These are phyloP conservation scores for Leuciscus idus DNA, from an alignment of 2,113 vertebrate species.

Conservation along the genomic window DNA sequence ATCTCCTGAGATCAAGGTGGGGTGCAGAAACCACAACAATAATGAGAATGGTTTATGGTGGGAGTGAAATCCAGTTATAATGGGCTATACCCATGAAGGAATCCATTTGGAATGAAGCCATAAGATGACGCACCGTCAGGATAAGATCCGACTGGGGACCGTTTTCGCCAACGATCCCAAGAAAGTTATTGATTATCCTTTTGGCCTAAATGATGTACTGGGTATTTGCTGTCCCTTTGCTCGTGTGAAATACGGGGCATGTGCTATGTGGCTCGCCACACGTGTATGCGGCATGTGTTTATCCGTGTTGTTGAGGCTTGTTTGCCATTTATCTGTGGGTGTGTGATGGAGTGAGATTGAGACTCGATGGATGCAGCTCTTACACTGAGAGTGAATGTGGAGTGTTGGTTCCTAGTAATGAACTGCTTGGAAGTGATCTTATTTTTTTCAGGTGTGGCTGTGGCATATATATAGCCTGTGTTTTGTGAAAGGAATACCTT, in stretches of 20 bases:
- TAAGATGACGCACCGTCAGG: background rate
- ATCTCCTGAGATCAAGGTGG: conserved; percentile 36
- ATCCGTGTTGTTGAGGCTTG: conserved; percentile 55
- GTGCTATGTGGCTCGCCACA: conserved; percentile 8
- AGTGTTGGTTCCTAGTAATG: conserved; percentile 75
- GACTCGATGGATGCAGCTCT: conserved; percentile 49
- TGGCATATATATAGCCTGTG: no score
- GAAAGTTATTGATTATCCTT: conserved; percentile 58
- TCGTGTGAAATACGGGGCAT: conserved; percentile 41
- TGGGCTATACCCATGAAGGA: conserved; percentile 10
- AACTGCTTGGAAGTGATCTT: conserved; percentile 76
- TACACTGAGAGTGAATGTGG: conserved; percentile 62
- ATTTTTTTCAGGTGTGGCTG: conserved; percentile 64
- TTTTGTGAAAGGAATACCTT: no score
- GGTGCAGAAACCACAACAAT: background rate
- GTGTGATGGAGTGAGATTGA: conserved; percentile 38
- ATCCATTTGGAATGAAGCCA: conserved; percentile 14
- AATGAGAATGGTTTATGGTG: conserved; percentile 22
- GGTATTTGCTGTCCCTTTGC: conserved; percentile 29
- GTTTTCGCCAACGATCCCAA: conserved; percentile 2
- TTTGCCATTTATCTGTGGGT: conserved; percentile 57
- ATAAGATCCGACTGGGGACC: conserved; percentile 16
- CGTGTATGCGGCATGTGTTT: conserved; percentile 51
- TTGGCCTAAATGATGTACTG: conserved; percentile 40
- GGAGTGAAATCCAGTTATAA: conserved; percentile 32